Base-by-base conservation (phyloP, 2,797 vertebrate species). In the Premnoplex brunnescens region DNA sequence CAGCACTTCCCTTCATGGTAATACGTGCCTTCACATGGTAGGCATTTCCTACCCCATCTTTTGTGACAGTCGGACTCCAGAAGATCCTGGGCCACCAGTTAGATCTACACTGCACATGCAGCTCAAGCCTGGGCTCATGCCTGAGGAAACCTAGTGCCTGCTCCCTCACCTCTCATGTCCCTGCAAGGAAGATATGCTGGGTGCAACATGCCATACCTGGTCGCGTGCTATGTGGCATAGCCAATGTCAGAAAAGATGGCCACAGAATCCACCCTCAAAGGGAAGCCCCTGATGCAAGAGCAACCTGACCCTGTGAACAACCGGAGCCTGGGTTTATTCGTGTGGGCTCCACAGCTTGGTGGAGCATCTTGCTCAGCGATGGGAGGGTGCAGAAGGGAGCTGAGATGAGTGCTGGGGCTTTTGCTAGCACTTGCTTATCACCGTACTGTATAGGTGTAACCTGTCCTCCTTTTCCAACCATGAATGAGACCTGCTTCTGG, bases 41-140 rank as follows among this genome's bases (percentile, higher is more conserved):
- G 44, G 10, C 19, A 3, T 69, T 85, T 82, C 39, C 59, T 87
- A 41, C 30, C 19, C 36, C 74, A 79, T 22, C 43, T 78, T 72
- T 62, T 79, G 22, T 60, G 30, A 13, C 56, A 74, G 23, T 54
- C 37, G 10, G 32, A 54, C 52, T 30, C 60, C 80, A 2, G 26
- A 49, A 12, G 10, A 19, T 49, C 26, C 46, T 1, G 0, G 56
- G 22, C 10, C 83, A 23, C 23, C 1, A 0, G 22, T 63, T 48
- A 39, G 28, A 34, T 68, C 41, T 68, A 32, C 68, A 19, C 28
- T 44, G 54, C 59, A 62, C 16, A 3, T 1, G 2, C 10, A 12
- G 66, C 56, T 76, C 58, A 37, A 59, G 13, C 46, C 51, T 63
- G 63, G 68, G 34, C 22, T 34, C 1, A 0, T 8, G 2, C 52